A percentile compares a stretch with the other conserved stretches of the same genome.
phyloP scores from a whole-genome alignment of 2,888 invertebrate species.

The Hermodice carunculata region DNA sequence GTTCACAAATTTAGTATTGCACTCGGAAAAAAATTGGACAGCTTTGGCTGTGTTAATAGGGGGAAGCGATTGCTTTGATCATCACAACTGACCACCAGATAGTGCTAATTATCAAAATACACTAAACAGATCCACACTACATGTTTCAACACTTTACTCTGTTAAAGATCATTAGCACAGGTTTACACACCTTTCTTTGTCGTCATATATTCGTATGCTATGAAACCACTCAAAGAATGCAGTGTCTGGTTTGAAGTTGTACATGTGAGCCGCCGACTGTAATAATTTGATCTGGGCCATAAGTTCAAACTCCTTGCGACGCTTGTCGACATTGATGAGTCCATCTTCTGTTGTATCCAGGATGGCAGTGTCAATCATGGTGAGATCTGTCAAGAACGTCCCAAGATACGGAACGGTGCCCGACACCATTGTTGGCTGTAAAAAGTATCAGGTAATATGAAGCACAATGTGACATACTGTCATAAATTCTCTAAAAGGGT shows the following conservation, averaged over 20 bases:
- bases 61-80: too few relatives aligned
- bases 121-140: too few relatives aligned
- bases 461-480: too few relatives aligned
- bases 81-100: too few relatives aligned
- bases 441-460: too few relatives aligned
- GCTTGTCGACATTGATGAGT: slow-evolving; percentile 97
- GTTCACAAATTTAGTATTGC: too few relatives aligned
- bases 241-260: slow-evolving; percentile 86
- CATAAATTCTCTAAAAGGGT: too few relatives aligned
- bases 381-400: slow-evolving; percentile 97
- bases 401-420: slow-evolving; percentile 98
- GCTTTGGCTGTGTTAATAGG: too few relatives aligned
- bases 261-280: slow-evolving; percentile 97
- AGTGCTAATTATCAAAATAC: too few relatives aligned
- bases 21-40: too few relatives aligned
- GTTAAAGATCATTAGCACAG: too few relatives aligned
- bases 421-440: slow-evolving; percentile 21
- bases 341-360: slow-evolving; percentile 69
- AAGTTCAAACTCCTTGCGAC: slow-evolving; percentile 98
- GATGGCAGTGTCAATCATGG: slow-evolving; percentile 81
- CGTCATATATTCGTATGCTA: slow-evolving; percentile 89
- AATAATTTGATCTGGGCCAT: slow-evolving; percentile 95
- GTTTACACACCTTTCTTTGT: slow-evolving; percentile 83
- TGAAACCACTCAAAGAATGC: slow-evolving; percentile 97
- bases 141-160: too few relatives aligned